These are phyloP conservation scores for Pelusios castaneus DNA, from an alignment of 2,113 vertebrate genomes.

Conservation along the genomic window DNA sequence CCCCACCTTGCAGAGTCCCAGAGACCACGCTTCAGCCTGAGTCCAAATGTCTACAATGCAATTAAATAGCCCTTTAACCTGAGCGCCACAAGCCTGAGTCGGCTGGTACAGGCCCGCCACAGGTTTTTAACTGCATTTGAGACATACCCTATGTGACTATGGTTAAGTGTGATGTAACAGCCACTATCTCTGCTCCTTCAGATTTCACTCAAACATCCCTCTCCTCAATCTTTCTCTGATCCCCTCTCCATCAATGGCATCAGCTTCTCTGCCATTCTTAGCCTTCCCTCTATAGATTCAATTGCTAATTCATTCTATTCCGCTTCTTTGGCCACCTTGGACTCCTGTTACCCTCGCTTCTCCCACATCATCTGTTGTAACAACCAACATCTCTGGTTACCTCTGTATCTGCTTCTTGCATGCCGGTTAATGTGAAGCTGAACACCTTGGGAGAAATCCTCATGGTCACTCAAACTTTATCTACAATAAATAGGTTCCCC, in stretches of 20 bases:
- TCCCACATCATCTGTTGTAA: too few species aligned
- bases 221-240: too few species aligned
- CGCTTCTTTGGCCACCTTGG: neutral
- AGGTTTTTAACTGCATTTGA: neutral
- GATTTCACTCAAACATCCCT: too few species aligned
- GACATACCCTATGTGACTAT: neutral
- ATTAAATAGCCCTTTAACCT: neutral
- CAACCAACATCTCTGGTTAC: too few species aligned
- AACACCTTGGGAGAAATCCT: neutral
- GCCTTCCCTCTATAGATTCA: too few species aligned
- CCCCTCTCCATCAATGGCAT: too few species aligned
- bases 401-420: too few species aligned
- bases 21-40: neutral
- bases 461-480: neutral
- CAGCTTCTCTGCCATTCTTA: too few species aligned
- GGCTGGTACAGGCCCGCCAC: neutral
- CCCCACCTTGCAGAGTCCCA: neutral
- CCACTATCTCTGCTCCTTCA: neutral
- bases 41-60: neutral
- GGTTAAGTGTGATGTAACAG: neutral
- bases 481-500: neutral
- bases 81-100: neutral
- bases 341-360: neutral
- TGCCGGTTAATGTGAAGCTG: neutral
- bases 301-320: too few species aligned